These are phyloP conservation scores for Mareca strepera DNA, from an alignment of 2,797 vertebrate species.

Conservation along the genomic window DNA sequence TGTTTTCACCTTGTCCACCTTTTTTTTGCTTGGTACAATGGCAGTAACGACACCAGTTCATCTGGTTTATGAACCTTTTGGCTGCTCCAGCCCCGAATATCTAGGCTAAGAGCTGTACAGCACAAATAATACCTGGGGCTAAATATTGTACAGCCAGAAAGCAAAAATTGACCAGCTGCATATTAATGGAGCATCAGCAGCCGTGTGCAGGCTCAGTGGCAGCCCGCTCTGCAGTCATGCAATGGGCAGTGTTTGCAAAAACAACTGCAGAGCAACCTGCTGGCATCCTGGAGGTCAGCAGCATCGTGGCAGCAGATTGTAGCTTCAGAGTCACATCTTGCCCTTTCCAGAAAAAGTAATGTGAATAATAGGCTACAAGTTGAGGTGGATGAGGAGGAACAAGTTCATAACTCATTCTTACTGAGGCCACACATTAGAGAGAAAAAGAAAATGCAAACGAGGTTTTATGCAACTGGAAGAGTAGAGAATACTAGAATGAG, in stretches of 20 bases:
- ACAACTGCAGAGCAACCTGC: neutral
- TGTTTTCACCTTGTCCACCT: neutral
- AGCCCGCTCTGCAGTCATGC: neutral
- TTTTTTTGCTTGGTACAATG: neutral
- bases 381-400: neutral
- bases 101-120: neutral
- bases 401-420: neutral
- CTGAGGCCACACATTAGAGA: neutral
- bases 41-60: neutral
- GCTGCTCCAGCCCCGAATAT: neutral
- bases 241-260: neutral
- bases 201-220: rapidly evolving
- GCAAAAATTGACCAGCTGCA: neutral
- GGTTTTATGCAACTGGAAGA: neutral
- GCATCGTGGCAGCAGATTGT: neutral
- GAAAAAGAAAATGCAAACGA: neutral
- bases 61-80: neutral
- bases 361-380: neutral
- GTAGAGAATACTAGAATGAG: neutral
- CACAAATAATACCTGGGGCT: rapidly evolving
- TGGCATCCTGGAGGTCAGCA: neutral
- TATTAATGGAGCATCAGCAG: neutral
- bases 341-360: neutral
- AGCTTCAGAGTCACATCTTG: neutral
- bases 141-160: neutral